A percentile compares a stretch with the other conserved stretches of the same genome.
phyloP scores from a whole-genome alignment of 1,140 invertebrate genomes.

The Cherax quadricarinatus region DNA sequence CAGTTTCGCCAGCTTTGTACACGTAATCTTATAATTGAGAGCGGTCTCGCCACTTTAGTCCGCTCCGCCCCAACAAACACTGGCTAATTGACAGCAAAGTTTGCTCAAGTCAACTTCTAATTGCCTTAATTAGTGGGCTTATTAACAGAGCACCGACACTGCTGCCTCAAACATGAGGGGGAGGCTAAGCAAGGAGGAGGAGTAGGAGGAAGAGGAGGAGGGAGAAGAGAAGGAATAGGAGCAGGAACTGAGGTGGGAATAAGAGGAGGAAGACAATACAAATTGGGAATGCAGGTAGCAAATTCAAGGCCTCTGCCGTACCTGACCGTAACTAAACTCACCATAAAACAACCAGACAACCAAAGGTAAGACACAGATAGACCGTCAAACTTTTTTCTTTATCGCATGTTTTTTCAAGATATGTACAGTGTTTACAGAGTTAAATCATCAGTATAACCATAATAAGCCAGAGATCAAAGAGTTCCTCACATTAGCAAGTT shows the following conservation, averaged over 20 bases:
- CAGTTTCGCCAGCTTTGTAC: slow-evolving; percentile 25
- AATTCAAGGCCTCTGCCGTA: too few relatives aligned
- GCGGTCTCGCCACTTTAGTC: neutral
- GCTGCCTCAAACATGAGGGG: slow-evolving; percentile 27
- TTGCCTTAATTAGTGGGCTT: slow-evolving; percentile 59
- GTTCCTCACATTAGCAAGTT: too few relatives aligned
- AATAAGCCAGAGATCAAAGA: too few relatives aligned
- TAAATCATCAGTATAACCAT: too few relatives aligned
- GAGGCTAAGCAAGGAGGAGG: neutral
- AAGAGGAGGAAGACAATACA: too few relatives aligned
- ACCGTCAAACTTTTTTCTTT: too few relatives aligned
- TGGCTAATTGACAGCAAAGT: slow-evolving; percentile 66
- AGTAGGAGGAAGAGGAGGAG: neutral
- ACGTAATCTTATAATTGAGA: slow-evolving; percentile 34
- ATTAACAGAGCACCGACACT: slow-evolving; percentile 59
- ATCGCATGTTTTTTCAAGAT: too few relatives aligned
- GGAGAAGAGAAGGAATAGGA: neutral
- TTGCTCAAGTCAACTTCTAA: slow-evolving; percentile 69
- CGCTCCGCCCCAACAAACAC: slow-evolving; percentile 13
- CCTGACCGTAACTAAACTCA: too few relatives aligned
- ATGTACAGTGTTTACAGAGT: too few relatives aligned
- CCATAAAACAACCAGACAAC: too few relatives aligned
- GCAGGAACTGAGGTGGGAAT: neutral
- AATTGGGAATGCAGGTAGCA: too few relatives aligned
- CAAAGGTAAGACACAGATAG: too few relatives aligned